Evolutionary conservation across 1,140 invertebrate species (phyloP), one percentile per base, ranked within the genome.

Genomic region (Drosophila gunungcola): DNA sequence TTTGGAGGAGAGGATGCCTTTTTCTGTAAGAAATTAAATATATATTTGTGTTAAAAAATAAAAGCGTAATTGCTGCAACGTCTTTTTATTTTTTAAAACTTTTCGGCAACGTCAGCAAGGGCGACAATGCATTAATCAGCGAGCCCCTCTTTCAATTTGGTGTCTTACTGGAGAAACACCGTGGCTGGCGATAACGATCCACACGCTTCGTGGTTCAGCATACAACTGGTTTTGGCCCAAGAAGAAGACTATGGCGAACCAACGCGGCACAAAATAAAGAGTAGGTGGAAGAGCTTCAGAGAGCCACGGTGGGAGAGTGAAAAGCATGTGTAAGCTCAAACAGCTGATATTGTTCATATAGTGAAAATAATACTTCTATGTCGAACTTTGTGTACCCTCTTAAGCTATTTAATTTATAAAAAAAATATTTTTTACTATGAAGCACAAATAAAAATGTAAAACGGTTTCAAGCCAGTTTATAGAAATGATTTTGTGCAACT

Each of bases 221-320:
- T 52, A 68, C 45, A 81, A 86, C 83, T 82, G 67, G 74, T 86
- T 74, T 74, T 42, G 27, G 29, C 54, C 52, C 11, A 53, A 48
- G 12, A 34, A 16, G 63, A 65, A 39, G 64, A 38, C 13, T 46
- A 5, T 25, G 60, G 6, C 60, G n/a, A 42, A 51, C 12, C 64
- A 34, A 49, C 60, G 34, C 45, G 45, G 43, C 38, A 38, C 45
- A 51, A 51, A 36, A 13, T n/a, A 41, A 70, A 56, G 55, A 56
- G 52, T 9, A 27, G 36, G 61, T n/a, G 48, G 60, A 67, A 49
- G 55, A 41, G 39, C 11, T 10, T 21, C 25, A 29, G 41, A 46
- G 36, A 25, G 52, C 1, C 4, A 29, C 2, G 25, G 13, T 42
- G 12, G 5, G 25, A 58, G 43, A 56, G 36, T 12, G 46, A 21